Percentiles rank a stretch among this genome's conserved stretches.
These are phyloP conservation scores for Nyctereutes procyonoides DNA, from an alignment of 2,113 vertebrate genomes.

Conservation along the genomic window DNA sequence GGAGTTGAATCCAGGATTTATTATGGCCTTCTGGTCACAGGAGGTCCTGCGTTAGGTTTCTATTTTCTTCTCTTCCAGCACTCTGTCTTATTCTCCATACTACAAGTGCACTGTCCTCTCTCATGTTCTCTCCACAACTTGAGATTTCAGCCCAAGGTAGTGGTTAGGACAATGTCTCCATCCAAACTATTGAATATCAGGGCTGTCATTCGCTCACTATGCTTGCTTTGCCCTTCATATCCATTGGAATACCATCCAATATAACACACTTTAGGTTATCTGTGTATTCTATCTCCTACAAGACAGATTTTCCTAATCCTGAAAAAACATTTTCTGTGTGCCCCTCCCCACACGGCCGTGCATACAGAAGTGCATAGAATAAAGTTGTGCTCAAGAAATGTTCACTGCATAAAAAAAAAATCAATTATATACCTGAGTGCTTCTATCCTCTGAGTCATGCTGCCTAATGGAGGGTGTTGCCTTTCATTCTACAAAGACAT, in stretches of 20 bases:
- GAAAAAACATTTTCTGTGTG: background rate
- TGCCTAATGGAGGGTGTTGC: background rate
- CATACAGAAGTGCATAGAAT: background rate
- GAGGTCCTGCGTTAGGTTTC: background rate
- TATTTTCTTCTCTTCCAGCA: background rate
- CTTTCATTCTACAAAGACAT: background rate
- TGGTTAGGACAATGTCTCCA: background rate
- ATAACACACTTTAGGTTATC: background rate
- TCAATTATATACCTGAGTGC: background rate
- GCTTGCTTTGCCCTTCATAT: background rate
- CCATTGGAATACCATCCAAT: background rate
- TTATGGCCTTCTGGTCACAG: background rate
- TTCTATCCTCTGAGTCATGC: background rate
- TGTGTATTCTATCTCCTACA: background rate
- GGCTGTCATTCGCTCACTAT: background rate
- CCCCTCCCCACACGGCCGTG: accelerated
- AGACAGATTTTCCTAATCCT: too few species aligned
- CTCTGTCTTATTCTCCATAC: background rate
- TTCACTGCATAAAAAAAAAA: background rate
- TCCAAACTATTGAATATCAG: background rate
- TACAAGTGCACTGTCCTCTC: background rate
- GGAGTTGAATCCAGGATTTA: background rate
- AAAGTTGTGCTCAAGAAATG: background rate
- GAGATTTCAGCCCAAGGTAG: background rate
- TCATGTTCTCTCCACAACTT: background rate